Base-by-base conservation (phyloP, 1,140 invertebrate species). In the Drosophila oshimai region DNA sequence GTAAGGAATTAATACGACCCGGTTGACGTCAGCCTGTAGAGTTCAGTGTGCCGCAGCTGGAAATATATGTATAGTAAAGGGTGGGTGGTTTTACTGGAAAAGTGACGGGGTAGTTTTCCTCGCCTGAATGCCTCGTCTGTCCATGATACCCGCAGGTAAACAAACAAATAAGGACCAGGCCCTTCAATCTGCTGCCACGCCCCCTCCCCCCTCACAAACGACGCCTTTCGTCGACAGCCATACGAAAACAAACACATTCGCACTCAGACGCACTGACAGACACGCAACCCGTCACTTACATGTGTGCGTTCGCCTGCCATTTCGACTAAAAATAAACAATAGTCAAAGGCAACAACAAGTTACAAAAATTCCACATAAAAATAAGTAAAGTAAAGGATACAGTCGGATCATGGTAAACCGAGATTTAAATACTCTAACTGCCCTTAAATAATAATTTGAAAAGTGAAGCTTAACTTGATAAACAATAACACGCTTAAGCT, bases 241-340 rank as follows among this genome's bases (percentile, higher is more conserved):
- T 39, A 49, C 47, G 37, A 55, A 26, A 69, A 51, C 45, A 58
- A 26, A 65, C 60, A 71, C 41, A 29, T 37, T 60, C 13, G 6
- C 15, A 58, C 15, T 37, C 15, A 29, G 33, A 34, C 67, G 58
- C 26, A 15, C 47, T 47, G 34, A 33, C 50, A 57, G 44, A 53
- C 50, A 62, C 69, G 55, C 50, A 58, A 71, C 67, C 68, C 67
- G 68, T 71, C 74, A 67, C 45, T 42, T 45, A 33, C 37, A 61
- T 44, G 62, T 71, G 31, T 65, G 71, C 67, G 55, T 62, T 73
- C 12, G 33, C 22, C 46, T 29, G 68, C 51, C 71, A 61, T 69
- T 74, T 71, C 50, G 53, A 64, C 75, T 86, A 62, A 75, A 80
- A 79, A 74, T 87, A 86, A 87, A 87, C 80, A 87, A 80, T 64